Conservation (phyloP, 2,888 invertebrate genomes). For the Marasmarcha lunaedactyla region DNA sequence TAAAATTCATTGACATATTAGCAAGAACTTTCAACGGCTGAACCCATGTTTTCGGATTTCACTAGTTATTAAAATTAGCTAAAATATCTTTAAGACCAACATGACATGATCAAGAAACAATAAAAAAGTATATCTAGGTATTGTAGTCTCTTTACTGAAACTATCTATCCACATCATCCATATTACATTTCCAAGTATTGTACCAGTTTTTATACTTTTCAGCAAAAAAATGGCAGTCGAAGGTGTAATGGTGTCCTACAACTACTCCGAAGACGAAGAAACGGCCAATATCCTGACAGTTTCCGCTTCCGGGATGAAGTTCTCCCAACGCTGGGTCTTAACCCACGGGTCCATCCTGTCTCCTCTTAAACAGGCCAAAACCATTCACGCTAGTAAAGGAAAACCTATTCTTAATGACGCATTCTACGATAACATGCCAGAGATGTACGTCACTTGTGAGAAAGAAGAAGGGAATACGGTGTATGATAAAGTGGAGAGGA, state of each 20-base stretch:
- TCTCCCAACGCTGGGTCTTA: slow-evolving; percentile 63
- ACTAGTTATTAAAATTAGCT: too few species aligned
- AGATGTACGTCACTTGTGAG: slow-evolving; percentile 57
- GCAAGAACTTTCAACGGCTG: too few species aligned
- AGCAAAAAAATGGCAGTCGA: slow-evolving; percentile 42
- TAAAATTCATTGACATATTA: too few species aligned
- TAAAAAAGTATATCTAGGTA: too few species aligned
- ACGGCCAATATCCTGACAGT: slow-evolving; percentile 57
- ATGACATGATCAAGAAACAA: too few species aligned
- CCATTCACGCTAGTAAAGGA: slow-evolving; percentile 42
- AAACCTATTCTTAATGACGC: slow-evolving; percentile 50
- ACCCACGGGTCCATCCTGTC: slow-evolving; percentile 65
- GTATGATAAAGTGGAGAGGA: slow-evolving; percentile 39
- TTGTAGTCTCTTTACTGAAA: too few species aligned
- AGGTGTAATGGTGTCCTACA: slow-evolving; percentile 63
- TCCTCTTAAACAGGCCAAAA: slow-evolving; percentile 42
- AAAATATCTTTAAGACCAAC: too few species aligned
- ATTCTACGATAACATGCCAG: slow-evolving; percentile 52
- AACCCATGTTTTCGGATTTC: too few species aligned
- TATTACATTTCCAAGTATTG: too few species aligned
- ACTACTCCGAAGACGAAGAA: slow-evolving; percentile 47
- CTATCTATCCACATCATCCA: too few species aligned
- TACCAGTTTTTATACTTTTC: slow-evolving; percentile 6
- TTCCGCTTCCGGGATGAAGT: slow-evolving; percentile 63
- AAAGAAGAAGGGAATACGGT: slow-evolving; percentile 25